Conservation (phyloP, 1,140 invertebrate genomes). For the Cheumatopsyche charites region DNA sequence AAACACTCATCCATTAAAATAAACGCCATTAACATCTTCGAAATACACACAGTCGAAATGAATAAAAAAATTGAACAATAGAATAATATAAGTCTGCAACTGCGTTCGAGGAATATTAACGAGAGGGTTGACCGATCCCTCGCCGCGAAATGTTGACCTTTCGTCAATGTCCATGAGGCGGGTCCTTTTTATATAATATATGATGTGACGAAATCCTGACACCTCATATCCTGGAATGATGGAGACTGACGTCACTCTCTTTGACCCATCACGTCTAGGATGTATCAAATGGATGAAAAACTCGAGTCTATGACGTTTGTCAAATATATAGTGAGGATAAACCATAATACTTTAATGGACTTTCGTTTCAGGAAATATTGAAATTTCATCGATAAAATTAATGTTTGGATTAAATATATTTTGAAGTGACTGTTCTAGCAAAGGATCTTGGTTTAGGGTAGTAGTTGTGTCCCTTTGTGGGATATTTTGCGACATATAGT, state of each 20-base stretch:
- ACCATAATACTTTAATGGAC: too few relatives aligned
- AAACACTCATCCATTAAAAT: not conserved
- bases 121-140: slow-evolving; percentile 13
- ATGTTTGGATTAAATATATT: too few relatives aligned
- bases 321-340: too few relatives aligned
- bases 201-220: slow-evolving; percentile 33
- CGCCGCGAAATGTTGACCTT: slow-evolving; percentile 17
- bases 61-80: slow-evolving; percentile 10
- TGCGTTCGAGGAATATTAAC: slow-evolving; percentile 9
- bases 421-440: too few relatives aligned
- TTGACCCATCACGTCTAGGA: slow-evolving; percentile 34
- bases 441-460: too few relatives aligned
- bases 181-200: slow-evolving; percentile 27
- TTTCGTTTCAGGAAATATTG: too few relatives aligned
- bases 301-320: too few relatives aligned
- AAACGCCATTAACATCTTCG: not conserved
- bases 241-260: slow-evolving; percentile 37
- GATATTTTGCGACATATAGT: not conserved
- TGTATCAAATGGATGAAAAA: too few relatives aligned
- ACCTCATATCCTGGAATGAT: slow-evolving; percentile 33
- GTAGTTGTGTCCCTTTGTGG: too few relatives aligned
- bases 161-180: slow-evolving; percentile 16
- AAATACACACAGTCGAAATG: not conserved
- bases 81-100: not conserved
- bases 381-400: too few relatives aligned